These are phyloP conservation scores for Drosophila neonasuta DNA, from an alignment of 2,888 invertebrate species.

Conservation along the genomic window DNA sequence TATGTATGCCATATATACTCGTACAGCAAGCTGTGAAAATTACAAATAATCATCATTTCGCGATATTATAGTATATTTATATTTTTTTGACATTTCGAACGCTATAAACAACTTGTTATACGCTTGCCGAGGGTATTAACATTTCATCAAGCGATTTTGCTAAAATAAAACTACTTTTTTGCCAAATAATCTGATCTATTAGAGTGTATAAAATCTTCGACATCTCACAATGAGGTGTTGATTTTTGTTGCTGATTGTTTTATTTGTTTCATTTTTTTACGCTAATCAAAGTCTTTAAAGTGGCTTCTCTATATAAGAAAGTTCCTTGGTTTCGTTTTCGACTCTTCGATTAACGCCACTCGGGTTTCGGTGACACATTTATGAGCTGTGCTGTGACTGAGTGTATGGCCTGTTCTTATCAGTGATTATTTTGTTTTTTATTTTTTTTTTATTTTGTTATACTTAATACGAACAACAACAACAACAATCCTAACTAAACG, in stretches of 20 bases:
- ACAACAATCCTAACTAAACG: conserved; percentile 26
- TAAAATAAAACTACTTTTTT: no score
- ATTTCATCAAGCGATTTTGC: neutral
- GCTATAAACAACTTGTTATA: conserved; percentile 4
- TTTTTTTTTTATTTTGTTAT: neutral
- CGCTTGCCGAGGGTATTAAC: conserved; percentile 1
- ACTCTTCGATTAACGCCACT: conserved; percentile 48
- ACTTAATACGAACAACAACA: conserved; percentile 25
- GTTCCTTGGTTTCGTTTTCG: conserved; percentile 13
- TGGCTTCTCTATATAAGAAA: conserved; percentile 10
- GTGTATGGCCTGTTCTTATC: conserved; percentile 57
- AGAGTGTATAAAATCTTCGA: neutral
- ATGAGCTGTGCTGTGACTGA: conserved; percentile 32
- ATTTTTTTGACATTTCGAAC: conserved; percentile 12
- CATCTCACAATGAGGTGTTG: neutral
- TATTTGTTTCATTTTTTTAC: neutral
- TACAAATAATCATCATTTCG: conserved; percentile 46
- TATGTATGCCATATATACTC: conserved; percentile 17
- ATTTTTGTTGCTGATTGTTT: neutral
- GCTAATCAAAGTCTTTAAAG: conserved; percentile 17
- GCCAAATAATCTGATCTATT: neutral
- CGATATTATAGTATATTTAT: conserved; percentile 19
- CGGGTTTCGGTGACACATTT: conserved; percentile 67
- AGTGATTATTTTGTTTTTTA: neutral
- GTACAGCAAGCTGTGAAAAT: conserved; percentile 49